phyloP scores from a whole-genome alignment of 92 coral and sea anemone species.

The Parazoanthus atlanticus region DNA sequence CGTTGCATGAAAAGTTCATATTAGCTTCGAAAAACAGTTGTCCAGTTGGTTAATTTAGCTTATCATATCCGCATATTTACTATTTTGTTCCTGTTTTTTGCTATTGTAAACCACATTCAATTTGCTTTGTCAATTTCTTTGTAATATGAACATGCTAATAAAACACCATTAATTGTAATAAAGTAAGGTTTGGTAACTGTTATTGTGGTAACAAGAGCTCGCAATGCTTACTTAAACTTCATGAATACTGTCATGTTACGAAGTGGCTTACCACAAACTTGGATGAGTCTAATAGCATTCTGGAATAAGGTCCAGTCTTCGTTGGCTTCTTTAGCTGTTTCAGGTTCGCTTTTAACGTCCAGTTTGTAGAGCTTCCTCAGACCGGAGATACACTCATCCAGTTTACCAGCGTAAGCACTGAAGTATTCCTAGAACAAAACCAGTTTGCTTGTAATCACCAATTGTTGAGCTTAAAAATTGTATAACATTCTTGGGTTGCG shows the following conservation, averaged over 20 bases:
- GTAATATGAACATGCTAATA: not conserved
- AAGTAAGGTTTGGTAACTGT: too few relatives aligned
- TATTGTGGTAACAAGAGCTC: not conserved
- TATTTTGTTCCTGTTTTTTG: too few relatives aligned
- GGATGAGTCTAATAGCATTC: constrained; percentile 92
- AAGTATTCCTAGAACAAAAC: constrained; percentile 74
- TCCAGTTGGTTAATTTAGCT: too few relatives aligned
- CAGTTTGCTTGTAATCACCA: not conserved
- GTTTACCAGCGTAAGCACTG: constrained; percentile 82
- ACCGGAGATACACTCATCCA: constrained; percentile 75
- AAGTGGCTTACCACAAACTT: constrained; percentile 83
- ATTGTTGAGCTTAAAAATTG: too few relatives aligned
- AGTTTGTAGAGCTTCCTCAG: constrained; percentile 78
- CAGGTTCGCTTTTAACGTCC: constrained; percentile 54
- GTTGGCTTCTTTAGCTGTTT: constrained; percentile 60
- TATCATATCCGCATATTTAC: too few relatives aligned
- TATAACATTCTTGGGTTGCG: too few relatives aligned
- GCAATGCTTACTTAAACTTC: not conserved
- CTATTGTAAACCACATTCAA: too few relatives aligned
- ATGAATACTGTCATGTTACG: not conserved
- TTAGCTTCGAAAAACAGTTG: too few relatives aligned
- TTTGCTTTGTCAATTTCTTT: too few relatives aligned
- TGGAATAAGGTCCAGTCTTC: constrained; percentile 99
- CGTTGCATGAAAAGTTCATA: too few relatives aligned
- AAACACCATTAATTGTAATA: not conserved